Conservation (phyloP, 2,113 vertebrate genomes). For the Etheostoma spectabile region DNA sequence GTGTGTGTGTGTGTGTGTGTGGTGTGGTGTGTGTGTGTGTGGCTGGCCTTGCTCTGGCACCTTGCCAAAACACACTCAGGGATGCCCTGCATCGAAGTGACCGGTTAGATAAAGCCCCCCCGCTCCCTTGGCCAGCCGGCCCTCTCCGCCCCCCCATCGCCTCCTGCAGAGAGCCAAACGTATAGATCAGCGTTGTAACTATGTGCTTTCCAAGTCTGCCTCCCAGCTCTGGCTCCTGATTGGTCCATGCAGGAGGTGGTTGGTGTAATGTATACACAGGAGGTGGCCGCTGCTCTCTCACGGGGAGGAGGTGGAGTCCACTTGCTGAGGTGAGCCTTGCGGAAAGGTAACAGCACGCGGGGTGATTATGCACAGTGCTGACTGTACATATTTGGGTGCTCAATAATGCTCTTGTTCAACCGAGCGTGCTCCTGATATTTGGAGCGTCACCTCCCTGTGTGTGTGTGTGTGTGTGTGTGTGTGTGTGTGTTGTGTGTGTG, state of each 20-base stretch:
- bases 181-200: slow-evolving; percentile 80
- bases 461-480: background rate
- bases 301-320: slow-evolving; percentile 51
- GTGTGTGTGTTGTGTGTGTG: background rate
- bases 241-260: slow-evolving; percentile 71
- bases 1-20: slow-evolving; percentile 27
- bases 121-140: background rate
- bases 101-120: slow-evolving; percentile 33
- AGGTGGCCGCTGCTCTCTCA: slow-evolving; percentile 44
- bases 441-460: slow-evolving; percentile 11
- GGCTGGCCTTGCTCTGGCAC: slow-evolving; percentile 47
- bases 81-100: slow-evolving; percentile 75
- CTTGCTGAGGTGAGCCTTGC: slow-evolving; percentile 47
- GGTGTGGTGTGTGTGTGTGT: slow-evolving; percentile 33
- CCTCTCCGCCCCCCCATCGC: slow-evolving; percentile 28
- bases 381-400: slow-evolving; percentile 61
- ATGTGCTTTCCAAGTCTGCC: slow-evolving; percentile 83
- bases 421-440: slow-evolving; percentile 4
- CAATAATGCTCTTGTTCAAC: background rate
- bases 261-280: slow-evolving; percentile 77
- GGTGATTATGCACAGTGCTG: slow-evolving; percentile 67
- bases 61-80: slow-evolving; percentile 59
- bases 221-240: slow-evolving; percentile 72
- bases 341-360: slow-evolving; percentile 49
- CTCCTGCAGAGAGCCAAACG: slow-evolving; percentile 49